These are phyloP conservation scores for Zeuzera pyrina DNA, from an alignment of 2,888 invertebrate genomes.

Conservation along the genomic window DNA sequence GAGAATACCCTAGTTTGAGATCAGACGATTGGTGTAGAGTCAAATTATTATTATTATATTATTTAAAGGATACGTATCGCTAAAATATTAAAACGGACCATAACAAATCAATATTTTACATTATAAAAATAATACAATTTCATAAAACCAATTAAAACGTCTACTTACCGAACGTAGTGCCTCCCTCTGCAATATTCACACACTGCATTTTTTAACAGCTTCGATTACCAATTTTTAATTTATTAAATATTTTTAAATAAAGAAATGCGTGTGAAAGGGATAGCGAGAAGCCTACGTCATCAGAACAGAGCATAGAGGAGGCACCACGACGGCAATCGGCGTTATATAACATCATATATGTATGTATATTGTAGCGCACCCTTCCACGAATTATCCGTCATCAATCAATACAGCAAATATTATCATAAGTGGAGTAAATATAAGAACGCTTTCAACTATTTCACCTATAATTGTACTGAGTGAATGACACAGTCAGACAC, in stretches of 20 bases:
- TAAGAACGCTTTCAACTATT: too few relatives aligned
- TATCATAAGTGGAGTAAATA: background rate
- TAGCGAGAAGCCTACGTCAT: constrained; percentile 48
- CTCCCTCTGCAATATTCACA: constrained; percentile 35
- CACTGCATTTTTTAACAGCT: background rate
- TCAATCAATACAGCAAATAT: constrained; percentile 50
- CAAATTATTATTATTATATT: too few relatives aligned
- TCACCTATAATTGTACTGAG: too few relatives aligned
- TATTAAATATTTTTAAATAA: background rate
- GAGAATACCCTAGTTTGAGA: too few relatives aligned
- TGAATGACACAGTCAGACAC: too few relatives aligned
- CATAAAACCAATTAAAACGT: constrained; percentile 16
- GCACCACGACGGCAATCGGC: constrained; percentile 62
- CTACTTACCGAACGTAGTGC: constrained; percentile 62
- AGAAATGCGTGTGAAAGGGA: constrained; percentile 9
- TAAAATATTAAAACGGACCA: background rate
- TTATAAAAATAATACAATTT: too few relatives aligned
- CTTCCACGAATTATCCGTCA: constrained; percentile 65
- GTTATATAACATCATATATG: constrained; percentile 13
- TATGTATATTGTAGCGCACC: constrained; percentile 26
- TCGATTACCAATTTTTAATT: background rate
- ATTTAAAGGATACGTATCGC: too few relatives aligned
- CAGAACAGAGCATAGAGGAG: constrained; percentile 70
- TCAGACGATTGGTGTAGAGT: too few relatives aligned
- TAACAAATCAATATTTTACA: constrained; percentile 9